These are phyloP conservation scores for Forficula auricularia DNA, from an alignment of 1,140 invertebrate species.

Conservation along the genomic window DNA sequence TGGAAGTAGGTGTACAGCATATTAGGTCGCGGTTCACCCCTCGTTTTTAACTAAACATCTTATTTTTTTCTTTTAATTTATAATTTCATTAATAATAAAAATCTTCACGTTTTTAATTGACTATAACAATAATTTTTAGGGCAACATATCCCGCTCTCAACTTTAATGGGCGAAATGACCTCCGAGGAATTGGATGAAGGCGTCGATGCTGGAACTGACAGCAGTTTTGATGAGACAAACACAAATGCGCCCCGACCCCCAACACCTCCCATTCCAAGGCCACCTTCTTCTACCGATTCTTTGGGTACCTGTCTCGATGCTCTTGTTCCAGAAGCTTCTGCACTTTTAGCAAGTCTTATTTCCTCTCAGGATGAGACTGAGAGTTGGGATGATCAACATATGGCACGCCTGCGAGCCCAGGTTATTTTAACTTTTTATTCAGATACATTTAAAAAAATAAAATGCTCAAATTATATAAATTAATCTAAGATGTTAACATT, in stretches of 20 bases:
- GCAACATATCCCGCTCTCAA: too few relatives aligned
- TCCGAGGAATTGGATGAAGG: conserved; percentile 36
- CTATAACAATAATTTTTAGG: too few relatives aligned
- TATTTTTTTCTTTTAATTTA: too few relatives aligned
- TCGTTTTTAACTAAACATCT: too few relatives aligned
- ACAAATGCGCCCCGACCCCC: conserved; percentile 19
- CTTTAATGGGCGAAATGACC: conserved; percentile 20
- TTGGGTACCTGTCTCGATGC: too few relatives aligned
- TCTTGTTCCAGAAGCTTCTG: too few relatives aligned
- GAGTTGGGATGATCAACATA: conserved; percentile 19
- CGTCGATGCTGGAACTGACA: conserved; percentile 25
- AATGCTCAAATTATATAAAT: neutral
- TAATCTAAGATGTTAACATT: too few relatives aligned
- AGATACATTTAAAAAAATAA: conserved; percentile 1
- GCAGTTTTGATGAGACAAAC: conserved; percentile 3
- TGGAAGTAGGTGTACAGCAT: too few relatives aligned
- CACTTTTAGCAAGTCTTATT: too few relatives aligned
- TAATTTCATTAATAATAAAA: too few relatives aligned
- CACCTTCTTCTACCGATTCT: neutral
- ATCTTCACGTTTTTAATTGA: too few relatives aligned
- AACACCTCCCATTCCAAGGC: conserved; percentile 24
- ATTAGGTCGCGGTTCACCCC: too few relatives aligned
- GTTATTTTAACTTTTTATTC: conserved; percentile 13
- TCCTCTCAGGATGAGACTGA: conserved; percentile 2
- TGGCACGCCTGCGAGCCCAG: conserved; percentile 19